phyloP scores from a whole-genome alignment of 1,140 invertebrate species.

The Formica exsecta region DNA sequence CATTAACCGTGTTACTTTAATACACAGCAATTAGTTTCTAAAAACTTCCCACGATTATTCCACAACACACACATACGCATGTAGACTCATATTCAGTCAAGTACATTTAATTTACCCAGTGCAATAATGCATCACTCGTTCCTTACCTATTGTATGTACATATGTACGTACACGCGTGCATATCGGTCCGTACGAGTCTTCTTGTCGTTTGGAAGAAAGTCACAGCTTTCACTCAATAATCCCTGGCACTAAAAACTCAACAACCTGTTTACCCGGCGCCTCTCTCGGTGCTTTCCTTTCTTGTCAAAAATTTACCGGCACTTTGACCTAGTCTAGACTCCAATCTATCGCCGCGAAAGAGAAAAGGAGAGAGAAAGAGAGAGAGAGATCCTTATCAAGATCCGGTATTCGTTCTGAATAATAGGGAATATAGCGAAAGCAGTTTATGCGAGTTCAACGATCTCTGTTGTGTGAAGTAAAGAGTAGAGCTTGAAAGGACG shows the following conservation, averaged over 20 bases:
- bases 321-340: too few species aligned
- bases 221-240: slow-evolving; percentile 70
- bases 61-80: slow-evolving; percentile 75
- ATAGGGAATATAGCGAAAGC: slow-evolving; percentile 25
- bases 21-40: slow-evolving; percentile 64
- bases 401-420: slow-evolving; percentile 22
- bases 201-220: slow-evolving; percentile 69
- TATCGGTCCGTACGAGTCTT: slow-evolving; percentile 28
- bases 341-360: background rate
- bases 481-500: background rate
- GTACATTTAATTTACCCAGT: slow-evolving; percentile 19
- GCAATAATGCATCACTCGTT: slow-evolving; percentile 16
- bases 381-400: background rate
- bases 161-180: slow-evolving; percentile 24
- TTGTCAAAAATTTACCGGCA: slow-evolving; percentile 22
- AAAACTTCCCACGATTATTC: slow-evolving; percentile 77
- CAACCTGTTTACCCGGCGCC: slow-evolving; percentile 20
- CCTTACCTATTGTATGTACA: background rate
- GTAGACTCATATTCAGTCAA: background rate
- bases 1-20: slow-evolving; percentile 64
- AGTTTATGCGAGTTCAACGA: slow-evolving; percentile 6
- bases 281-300: slow-evolving; percentile 32
- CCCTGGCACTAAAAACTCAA: slow-evolving; percentile 26
- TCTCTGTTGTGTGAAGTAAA: background rate
- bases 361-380: background rate